Conservation (phyloP, 2,888 invertebrate genomes). For the Limnephilus lunatus region DNA sequence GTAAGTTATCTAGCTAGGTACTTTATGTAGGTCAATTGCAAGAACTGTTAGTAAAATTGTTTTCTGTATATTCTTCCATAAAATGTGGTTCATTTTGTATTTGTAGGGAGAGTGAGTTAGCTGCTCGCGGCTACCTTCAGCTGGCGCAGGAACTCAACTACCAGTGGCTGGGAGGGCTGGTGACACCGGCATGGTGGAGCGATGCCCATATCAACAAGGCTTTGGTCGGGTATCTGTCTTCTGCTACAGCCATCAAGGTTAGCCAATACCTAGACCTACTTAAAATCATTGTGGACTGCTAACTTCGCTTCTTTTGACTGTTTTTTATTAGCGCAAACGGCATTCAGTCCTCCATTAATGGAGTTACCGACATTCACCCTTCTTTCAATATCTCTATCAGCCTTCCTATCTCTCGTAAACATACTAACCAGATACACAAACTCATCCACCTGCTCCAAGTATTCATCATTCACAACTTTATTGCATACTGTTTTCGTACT, state of each 20-base stretch:
- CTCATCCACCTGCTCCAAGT: no score
- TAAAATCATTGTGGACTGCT: not conserved
- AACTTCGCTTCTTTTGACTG: no score
- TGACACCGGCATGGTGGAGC: slow-evolving; percentile 87
- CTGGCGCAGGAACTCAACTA: slow-evolving; percentile 85
- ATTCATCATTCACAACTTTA: no score
- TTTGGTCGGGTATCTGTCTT: slow-evolving; percentile 85
- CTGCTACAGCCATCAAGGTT: slow-evolving; percentile 84
- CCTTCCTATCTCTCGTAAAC: no score
- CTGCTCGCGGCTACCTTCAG: slow-evolving; percentile 81
- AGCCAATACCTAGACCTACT: not conserved
- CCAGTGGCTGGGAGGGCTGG: slow-evolving; percentile 88
- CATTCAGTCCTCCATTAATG: no score
- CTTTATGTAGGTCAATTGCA: not conserved
- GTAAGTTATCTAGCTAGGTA: no score
- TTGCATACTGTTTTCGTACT: no score
- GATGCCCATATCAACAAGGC: slow-evolving; percentile 88
- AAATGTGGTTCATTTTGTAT: slow-evolving; percentile 58
- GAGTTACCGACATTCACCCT: no score
- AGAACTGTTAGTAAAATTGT: not conserved
- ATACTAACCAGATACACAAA: no score
- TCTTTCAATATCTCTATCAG: no score
- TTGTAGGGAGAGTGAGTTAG: slow-evolving; percentile 85
- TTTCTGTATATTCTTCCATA: not conserved
- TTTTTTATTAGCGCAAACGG: no score